These are phyloP conservation scores for Scopus umbretta DNA, from an alignment of 2,113 vertebrate genomes.

Conservation along the genomic window DNA sequence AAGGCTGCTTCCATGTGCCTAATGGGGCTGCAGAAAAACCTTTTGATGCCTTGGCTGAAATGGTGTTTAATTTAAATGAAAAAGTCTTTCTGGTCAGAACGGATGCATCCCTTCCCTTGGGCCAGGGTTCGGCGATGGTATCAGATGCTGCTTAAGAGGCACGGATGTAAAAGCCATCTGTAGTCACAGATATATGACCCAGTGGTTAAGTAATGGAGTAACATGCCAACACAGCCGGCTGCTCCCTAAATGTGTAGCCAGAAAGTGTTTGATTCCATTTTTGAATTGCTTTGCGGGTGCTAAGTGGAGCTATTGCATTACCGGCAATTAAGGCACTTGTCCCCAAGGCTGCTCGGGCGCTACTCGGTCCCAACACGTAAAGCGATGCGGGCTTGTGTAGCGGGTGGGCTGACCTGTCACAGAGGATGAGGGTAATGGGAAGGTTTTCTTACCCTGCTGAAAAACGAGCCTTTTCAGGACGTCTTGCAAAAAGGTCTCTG, in stretches of 20 bases:
- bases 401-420: accelerated
- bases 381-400: accelerated
- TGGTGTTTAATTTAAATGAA: slow-evolving; percentile 5
- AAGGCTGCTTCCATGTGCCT: background rate
- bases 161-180: slow-evolving; percentile 52
- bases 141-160: slow-evolving; percentile 59
- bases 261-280: slow-evolving; percentile 64
- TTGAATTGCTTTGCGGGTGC: slow-evolving; percentile 50
- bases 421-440: background rate
- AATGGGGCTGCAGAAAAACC: background rate
- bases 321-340: slow-evolving; percentile 14
- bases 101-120: background rate
- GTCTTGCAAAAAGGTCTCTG: background rate
- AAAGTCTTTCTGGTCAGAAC: slow-evolving; percentile 22
- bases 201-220: slow-evolving; percentile 62
- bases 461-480: background rate
- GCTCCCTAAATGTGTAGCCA: slow-evolving; percentile 44
- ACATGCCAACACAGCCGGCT: slow-evolving; percentile 43
- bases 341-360: background rate
- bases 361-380: background rate
- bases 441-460: background rate
- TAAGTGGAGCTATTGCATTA: slow-evolving; percentile 59
- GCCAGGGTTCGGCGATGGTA: background rate
- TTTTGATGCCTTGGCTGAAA: background rate
- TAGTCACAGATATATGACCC: slow-evolving; percentile 47